Percentiles rank a stretch among this genome's conserved stretches.
These are phyloP conservation scores for Megaustenia siamemsis DNA, from an alignment of 2,888 invertebrate species.

Conservation along the genomic window DNA sequence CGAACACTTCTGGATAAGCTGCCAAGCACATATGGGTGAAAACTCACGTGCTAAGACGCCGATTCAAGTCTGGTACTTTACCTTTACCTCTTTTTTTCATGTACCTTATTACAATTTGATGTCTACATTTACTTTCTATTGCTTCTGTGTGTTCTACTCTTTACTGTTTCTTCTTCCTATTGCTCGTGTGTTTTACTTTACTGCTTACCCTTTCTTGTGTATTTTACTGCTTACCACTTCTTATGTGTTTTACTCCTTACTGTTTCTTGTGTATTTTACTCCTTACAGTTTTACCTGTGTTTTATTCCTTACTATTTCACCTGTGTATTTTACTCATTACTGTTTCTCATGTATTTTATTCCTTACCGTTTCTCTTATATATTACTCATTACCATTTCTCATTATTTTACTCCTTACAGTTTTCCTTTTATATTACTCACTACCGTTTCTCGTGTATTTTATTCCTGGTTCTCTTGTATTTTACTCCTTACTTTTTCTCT, in stretches of 20 bases:
- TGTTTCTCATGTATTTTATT: not conserved
- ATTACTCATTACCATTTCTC: not conserved
- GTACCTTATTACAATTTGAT: not conserved
- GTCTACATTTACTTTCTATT: not conserved
- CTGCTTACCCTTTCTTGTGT: not conserved
- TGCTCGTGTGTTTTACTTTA: not conserved
- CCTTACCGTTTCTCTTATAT: not conserved
- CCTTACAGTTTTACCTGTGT: not conserved
- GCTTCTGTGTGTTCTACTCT: not conserved
- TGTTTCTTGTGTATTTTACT: not conserved
- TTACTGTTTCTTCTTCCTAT: not conserved
- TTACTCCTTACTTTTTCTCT: too few relatives aligned
- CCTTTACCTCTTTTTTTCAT: not conserved
- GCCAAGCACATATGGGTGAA: too few relatives aligned
- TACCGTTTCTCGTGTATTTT: not conserved
- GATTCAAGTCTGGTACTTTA: too few relatives aligned
- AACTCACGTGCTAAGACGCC: too few relatives aligned
- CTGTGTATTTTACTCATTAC: not conserved
- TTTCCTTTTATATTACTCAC: not conserved
- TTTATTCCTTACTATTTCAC: constrained; percentile 2
- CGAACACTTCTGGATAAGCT: too few relatives aligned
- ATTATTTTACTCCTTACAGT: not conserved
- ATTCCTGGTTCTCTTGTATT: too few relatives aligned
- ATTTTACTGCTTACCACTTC: not conserved
- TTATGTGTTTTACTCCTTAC: not conserved